Evolutionary conservation across 1,140 invertebrate genomes (phyloP).

Genomic region (Pogonomyrmex californicus): DNA sequence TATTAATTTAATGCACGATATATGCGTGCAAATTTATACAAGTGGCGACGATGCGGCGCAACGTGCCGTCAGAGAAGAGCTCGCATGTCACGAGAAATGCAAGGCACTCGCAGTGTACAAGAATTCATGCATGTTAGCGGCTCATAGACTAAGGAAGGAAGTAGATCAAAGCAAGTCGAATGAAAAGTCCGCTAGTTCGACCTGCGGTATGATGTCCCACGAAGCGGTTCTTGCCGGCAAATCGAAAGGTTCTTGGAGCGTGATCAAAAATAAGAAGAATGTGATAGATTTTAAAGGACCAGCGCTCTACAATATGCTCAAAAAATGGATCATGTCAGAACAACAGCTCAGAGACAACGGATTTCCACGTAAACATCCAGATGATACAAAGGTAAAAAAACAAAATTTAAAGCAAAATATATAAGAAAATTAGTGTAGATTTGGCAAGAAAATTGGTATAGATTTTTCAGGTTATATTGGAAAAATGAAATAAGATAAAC

Average conservation of each 20-base stretch:
- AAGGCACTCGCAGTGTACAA: conserved; percentile 94
- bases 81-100: conserved; percentile 92
- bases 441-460: neutral
- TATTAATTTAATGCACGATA: conserved; percentile 95
- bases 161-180: conserved; percentile 85
- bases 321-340: conserved; percentile 90
- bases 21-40: conserved; percentile 93
- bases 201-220: conserved; percentile 88
- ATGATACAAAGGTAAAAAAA: conserved; percentile 78
- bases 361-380: conserved; percentile 92
- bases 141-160: conserved; percentile 92
- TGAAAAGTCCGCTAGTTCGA: conserved; percentile 78
- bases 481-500: neutral
- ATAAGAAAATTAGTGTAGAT: conserved; percentile 32
- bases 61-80: conserved; percentile 91
- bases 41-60: conserved; percentile 89
- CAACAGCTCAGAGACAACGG: conserved; percentile 94
- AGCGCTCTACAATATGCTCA: conserved; percentile 78
- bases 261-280: conserved; percentile 87
- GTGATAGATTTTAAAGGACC: conserved; percentile 86
- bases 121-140: conserved; percentile 93
- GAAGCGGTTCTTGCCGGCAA: conserved; percentile 90
- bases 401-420: neutral
- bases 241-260: conserved; percentile 91
- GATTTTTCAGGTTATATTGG: neutral